These are phyloP conservation scores for Halichoerus grypus DNA, from an alignment of 2,113 vertebrate species.

Conservation along the genomic window DNA sequence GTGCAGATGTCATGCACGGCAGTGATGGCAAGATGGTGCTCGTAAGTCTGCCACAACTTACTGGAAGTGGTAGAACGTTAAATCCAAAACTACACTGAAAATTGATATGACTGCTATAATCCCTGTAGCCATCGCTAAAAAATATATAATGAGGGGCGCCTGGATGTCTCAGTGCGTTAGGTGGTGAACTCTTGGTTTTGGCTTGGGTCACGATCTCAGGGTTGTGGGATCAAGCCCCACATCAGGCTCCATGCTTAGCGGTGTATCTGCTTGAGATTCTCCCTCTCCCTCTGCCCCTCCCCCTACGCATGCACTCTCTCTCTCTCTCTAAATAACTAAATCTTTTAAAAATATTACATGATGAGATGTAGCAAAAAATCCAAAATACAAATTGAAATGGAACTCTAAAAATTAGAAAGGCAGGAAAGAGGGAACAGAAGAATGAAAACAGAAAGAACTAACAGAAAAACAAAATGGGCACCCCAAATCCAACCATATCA, in stretches of 20 bases:
- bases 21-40: background rate
- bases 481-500: background rate
- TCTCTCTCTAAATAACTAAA: background rate
- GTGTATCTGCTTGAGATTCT: background rate
- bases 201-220: background rate
- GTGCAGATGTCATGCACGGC: background rate
- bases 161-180: background rate
- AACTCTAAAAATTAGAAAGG: background rate
- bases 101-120: background rate
- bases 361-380: background rate
- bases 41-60: background rate
- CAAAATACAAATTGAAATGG: background rate
- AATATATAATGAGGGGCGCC: background rate
- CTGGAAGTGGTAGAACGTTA: background rate
- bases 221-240: background rate
- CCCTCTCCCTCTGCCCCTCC: no score
- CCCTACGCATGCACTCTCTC: background rate
- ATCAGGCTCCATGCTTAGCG: background rate
- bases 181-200: background rate
- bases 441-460: background rate
- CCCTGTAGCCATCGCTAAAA: background rate
- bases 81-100: background rate
- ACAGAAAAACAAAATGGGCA: background rate
- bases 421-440: background rate
- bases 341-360: background rate